These are phyloP conservation scores for Menidia menidia DNA, from an alignment of 2,797 vertebrate genomes.

Conservation along the genomic window DNA sequence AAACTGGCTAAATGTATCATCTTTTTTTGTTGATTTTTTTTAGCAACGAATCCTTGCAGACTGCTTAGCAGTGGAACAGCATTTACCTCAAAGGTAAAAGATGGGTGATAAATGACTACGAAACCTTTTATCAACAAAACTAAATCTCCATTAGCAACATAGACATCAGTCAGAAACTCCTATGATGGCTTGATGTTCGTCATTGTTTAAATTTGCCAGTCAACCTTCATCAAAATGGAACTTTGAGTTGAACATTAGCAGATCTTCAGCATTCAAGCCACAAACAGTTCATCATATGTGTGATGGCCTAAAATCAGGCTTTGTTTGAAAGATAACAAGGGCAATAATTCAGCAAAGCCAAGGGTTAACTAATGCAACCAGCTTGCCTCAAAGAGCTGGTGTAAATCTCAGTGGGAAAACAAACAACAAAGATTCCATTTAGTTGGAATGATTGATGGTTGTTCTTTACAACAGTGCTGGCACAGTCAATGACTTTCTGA, in stretches of 20 bases:
- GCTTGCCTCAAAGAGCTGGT: conserved; percentile 17
- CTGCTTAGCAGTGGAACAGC: neutral
- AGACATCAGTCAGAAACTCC: neutral
- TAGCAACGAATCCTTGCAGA: neutral
- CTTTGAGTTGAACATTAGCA: neutral
- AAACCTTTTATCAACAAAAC: neutral
- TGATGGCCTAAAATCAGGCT: conserved; percentile 5
- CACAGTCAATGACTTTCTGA: conserved; percentile 34
- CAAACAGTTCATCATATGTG: neutral
- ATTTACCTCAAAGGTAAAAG: neutral
- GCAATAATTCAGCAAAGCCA: conserved; percentile 9
- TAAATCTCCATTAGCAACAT: neutral
- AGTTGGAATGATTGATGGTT: conserved; percentile 42
- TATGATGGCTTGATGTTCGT: neutral
- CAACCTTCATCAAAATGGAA: neutral
- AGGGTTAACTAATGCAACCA: conserved; percentile 22
- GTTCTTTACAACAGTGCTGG: conserved; percentile 41
- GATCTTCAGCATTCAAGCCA: neutral
- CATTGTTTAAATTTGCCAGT: neutral
- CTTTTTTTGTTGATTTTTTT: neutral
- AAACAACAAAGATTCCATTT: conserved; percentile 17
- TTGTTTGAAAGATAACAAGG: conserved; percentile 36
- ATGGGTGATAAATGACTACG: neutral
- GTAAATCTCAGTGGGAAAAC: conserved; percentile 23
- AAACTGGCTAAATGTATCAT: too few relatives aligned